Evolutionary conservation across 2,113 vertebrate genomes (phyloP).

Genomic region (Thymallus thymallus): DNA sequence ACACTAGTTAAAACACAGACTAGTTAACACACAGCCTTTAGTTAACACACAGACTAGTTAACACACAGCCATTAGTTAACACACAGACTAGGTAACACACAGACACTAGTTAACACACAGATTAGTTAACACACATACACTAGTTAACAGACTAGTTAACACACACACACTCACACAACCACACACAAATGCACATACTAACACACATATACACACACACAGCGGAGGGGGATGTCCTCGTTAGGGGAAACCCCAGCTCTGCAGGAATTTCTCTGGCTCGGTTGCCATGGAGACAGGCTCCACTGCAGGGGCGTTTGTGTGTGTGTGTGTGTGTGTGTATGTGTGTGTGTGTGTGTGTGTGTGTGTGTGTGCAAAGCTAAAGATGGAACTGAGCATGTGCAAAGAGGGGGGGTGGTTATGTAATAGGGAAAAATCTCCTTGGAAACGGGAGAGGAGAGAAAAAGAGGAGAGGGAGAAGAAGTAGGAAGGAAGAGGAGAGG

Average conservation of each 20-base stretch:
- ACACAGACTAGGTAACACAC: slow-evolving; percentile 27
- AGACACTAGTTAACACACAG: too few species aligned
- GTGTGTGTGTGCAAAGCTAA: slow-evolving; percentile 10
- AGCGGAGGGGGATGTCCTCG: slow-evolving; percentile 72
- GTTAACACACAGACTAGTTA: slow-evolving; percentile 22
- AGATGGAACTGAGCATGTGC: slow-evolving; percentile 28
- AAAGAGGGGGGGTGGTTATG: slow-evolving; percentile 56
- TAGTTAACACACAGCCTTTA: not conserved
- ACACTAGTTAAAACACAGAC: not conserved
- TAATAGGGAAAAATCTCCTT: slow-evolving; percentile 53
- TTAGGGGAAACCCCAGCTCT: slow-evolving; percentile 71
- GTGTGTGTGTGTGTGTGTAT: slow-evolving; percentile 22
- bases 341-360: slow-evolving; percentile 12
- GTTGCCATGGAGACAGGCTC: slow-evolving; percentile 79
- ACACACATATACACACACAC: slow-evolving; percentile 26
- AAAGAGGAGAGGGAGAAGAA: too few species aligned
- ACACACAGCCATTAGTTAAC: not conserved
- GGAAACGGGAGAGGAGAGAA: slow-evolving; percentile 12
- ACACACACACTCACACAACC: slow-evolving; percentile 26
- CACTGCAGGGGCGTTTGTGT: slow-evolving; percentile 56
- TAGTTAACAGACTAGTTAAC: slow-evolving; percentile 11
- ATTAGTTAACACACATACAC: too few species aligned
- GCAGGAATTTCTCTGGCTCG: slow-evolving; percentile 71
- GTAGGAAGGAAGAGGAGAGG: not conserved
- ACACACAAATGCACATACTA: slow-evolving; percentile 20